Base-by-base conservation (phyloP, 2,888 invertebrate genomes). In the Ischnura elegans region DNA sequence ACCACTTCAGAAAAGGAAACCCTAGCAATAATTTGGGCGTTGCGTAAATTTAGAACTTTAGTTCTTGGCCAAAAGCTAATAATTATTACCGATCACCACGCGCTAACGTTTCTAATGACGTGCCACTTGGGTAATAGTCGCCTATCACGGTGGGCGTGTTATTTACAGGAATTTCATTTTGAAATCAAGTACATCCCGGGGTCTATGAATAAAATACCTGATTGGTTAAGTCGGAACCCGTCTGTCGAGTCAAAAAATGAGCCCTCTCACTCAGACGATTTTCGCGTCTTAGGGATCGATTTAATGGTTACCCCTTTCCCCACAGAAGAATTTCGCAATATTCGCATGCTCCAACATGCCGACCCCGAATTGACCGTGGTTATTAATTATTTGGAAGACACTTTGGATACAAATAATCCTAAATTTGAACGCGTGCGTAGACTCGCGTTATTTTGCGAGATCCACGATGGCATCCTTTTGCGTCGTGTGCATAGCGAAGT, bases 1-100 rank as follows among this genome's bases (percentile, higher is more conserved):
- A 86, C 86, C 43, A 86, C 86, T 43, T 43, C 86, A 43, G 86
- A 86, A 45, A 86, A 86, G 86, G 86, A 86, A 86, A 43, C 86
- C 86, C 43, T 86, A 21, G 86, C 86, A 16, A 86, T 86, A 43
- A 43, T 86, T 21, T 86, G 45, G 86, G 36, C 86, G 43, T 43
- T 86, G 16, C 43, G 43, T 13, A 86, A 86, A 45, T 43, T 86
- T 86, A 36, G 86, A 25, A 86, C 42, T 25, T 36, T 86, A 43
- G 43, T 86, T 36, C 42, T 36, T 1, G 86, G 86, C 6, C 36
- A 86, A 43, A 86, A 45, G 45, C 45, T 36, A 13, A 86, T 43
- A 43, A 86, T 86, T 86, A 8, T 86, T 25, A 86, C 86, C 42
- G 86, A 86, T 45, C 86, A 86, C 43, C 86, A 86, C 21, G 86